These are phyloP conservation scores for Drosophila nasuta DNA, from an alignment of 1,140 invertebrate genomes.

Conservation along the genomic window DNA sequence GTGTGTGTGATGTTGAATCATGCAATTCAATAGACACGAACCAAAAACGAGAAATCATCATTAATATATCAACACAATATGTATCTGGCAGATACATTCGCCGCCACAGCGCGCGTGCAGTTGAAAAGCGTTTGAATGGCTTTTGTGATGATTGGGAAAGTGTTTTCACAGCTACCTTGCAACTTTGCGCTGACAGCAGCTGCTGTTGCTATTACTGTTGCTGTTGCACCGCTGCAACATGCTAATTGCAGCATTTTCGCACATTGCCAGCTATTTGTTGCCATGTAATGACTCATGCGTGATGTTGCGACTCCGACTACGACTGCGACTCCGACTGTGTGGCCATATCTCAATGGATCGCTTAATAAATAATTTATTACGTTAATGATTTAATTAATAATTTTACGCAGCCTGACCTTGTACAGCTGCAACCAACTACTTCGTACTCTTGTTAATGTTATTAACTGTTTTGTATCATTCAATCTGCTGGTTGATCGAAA, in stretches of 20 bases:
- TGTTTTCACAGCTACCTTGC: conserved; percentile 68
- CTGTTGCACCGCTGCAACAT: conserved; percentile 30
- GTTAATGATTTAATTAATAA: conserved; percentile 79
- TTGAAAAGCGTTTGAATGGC: conserved; percentile 77
- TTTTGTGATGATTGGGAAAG: conserved; percentile 79
- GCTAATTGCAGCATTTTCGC: conserved; percentile 62
- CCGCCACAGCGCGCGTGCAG: conserved; percentile 52
- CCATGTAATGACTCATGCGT: conserved; percentile 17
- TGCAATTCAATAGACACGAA: conserved; percentile 82
- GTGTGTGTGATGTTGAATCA: conserved; percentile 70
- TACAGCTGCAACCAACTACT: conserved; percentile 24
- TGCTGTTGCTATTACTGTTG: background rate
- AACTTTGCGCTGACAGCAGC: conserved; percentile 33
- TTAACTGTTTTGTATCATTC: conserved; percentile 68
- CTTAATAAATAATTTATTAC: conserved; percentile 70
- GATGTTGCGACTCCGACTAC: conserved; percentile 17
- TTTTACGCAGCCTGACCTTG: conserved; percentile 54
- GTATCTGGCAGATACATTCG: conserved; percentile 51
- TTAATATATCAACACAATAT: conserved; percentile 80
- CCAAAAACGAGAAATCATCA: conserved; percentile 80
- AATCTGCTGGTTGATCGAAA: conserved; percentile 45
- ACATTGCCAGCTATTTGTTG: conserved; percentile 37
- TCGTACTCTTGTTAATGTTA: conserved; percentile 51
- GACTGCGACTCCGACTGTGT: conserved; percentile 2
- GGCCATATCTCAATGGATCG: conserved; percentile 28